A percentile compares a stretch with the other conserved stretches of the same genome.
Evolutionary conservation across 2,797 vertebrate genomes (phyloP).

Genomic region (Rhynchonycteris naso): DNA sequence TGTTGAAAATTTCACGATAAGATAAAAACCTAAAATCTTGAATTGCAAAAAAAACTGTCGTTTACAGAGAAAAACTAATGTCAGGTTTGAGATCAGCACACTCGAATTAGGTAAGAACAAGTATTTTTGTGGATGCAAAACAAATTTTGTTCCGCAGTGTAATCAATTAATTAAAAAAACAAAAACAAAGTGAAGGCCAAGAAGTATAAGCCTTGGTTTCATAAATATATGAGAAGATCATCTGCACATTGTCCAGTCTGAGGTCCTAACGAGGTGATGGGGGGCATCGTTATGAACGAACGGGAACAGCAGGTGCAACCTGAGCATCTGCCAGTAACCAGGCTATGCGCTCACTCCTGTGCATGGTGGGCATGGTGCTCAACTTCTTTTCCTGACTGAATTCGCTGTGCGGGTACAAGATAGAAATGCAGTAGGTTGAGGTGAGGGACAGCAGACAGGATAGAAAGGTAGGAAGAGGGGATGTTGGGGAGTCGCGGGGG

Average conservation of each 20-base stretch:
- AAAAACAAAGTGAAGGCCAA: not conserved
- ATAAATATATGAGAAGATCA: not conserved
- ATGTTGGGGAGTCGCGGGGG: rapidly evolving
- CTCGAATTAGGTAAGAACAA: too few species aligned
- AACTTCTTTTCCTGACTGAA: not conserved
- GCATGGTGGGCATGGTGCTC: not conserved
- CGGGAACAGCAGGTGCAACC: rapidly evolving
- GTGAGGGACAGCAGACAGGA: not conserved
- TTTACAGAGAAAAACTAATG: too few species aligned
- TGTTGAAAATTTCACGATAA: too few species aligned
- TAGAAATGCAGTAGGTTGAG: not conserved
- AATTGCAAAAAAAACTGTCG: too few species aligned
- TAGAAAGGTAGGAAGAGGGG: not conserved
- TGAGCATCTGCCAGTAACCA: not conserved
- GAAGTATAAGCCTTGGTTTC: not conserved
- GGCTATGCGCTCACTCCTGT: too few species aligned
- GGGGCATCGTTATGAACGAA: not conserved
- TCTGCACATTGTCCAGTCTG: not conserved
- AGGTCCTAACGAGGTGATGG: not conserved
- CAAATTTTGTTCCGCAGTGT: too few species aligned
- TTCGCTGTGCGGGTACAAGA: not conserved
- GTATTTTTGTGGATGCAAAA: too few species aligned
- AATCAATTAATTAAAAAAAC: too few species aligned
- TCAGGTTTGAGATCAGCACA: too few species aligned
- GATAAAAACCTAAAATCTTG: too few species aligned